These are phyloP conservation scores for Meriones psammophilus DNA, from an alignment of 2,797 vertebrate genomes.

Conservation along the genomic window DNA sequence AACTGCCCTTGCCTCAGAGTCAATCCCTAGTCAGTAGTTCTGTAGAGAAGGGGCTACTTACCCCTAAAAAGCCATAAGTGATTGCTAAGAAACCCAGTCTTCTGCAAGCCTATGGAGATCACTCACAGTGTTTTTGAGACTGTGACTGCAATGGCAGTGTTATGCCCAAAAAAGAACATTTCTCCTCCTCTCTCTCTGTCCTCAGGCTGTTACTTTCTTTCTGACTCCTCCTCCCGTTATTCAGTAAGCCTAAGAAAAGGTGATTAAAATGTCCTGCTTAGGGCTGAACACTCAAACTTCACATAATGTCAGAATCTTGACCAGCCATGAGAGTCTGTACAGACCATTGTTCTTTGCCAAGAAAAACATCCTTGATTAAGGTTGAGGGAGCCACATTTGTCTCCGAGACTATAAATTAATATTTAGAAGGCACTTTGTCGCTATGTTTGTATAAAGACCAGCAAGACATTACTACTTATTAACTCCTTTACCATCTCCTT, in stretches of 20 bases:
- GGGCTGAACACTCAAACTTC: neutral
- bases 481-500: neutral
- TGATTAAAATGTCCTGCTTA: neutral
- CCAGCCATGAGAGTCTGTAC: neutral
- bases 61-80: neutral
- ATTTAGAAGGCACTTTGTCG: neutral
- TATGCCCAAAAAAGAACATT: neutral
- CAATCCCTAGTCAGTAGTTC: neutral
- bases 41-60: neutral
- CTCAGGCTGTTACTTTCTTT: neutral
- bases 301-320: neutral
- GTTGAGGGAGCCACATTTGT: neutral
- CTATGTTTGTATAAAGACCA: neutral
- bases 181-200: neutral
- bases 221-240: neutral
- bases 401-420: neutral
- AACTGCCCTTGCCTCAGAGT: too few species aligned
- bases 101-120: neutral
- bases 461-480: neutral
- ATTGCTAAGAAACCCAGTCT: neutral
- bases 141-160: neutral
- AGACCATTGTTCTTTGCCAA: neutral
- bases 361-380: neutral
- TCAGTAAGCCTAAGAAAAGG: neutral
- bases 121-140: neutral